Conservation (phyloP, 2,113 vertebrate genomes). For the Cebus imitator region DNA sequence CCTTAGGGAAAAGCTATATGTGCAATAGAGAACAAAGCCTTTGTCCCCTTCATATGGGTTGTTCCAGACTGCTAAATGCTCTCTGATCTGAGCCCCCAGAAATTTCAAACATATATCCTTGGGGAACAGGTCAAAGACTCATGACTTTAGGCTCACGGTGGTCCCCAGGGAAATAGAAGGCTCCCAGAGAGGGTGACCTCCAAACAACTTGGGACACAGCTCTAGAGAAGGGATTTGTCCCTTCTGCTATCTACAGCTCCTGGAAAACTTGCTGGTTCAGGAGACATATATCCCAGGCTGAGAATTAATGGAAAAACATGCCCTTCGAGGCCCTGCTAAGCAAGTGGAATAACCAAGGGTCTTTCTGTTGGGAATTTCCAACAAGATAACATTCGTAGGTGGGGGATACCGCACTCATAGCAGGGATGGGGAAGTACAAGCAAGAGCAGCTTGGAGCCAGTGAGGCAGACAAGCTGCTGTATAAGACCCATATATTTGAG, state of each 20-base stretch:
- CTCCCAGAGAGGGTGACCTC: neutral
- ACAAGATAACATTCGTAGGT: neutral
- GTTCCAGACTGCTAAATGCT: neutral
- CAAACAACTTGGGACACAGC: neutral
- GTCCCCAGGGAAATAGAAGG: neutral
- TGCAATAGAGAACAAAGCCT: neutral
- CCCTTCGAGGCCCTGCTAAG: neutral
- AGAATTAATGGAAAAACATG: neutral
- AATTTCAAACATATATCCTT: neutral
- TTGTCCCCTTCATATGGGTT: neutral
- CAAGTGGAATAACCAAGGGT: neutral
- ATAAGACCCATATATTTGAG: neutral
- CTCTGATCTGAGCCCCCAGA: neutral
- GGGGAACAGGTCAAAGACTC: neutral
- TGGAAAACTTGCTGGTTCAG: neutral
- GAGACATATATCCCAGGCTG: neutral
- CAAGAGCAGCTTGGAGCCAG: neutral
- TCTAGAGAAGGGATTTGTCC: neutral
- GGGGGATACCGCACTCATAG: neutral
- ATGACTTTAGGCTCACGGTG: neutral
- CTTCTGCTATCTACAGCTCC: neutral
- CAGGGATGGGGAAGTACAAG: neutral
- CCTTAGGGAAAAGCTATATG: neutral
- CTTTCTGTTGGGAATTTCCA: neutral
- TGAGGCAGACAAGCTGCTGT: neutral